Base-by-base conservation (phyloP, 2,113 vertebrate species). In the Lycaon pictus region DNA sequence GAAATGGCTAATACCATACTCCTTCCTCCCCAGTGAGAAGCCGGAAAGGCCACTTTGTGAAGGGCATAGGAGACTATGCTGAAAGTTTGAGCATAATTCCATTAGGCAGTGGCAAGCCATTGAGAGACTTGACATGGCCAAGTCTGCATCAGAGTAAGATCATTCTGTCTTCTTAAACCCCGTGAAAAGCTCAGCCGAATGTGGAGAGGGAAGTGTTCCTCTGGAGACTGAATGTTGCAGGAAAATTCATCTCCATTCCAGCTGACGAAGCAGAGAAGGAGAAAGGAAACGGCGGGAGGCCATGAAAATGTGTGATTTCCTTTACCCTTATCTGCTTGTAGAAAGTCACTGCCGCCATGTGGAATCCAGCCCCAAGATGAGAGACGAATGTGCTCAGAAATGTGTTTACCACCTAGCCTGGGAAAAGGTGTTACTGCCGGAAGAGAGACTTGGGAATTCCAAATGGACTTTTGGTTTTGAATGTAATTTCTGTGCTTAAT, bases 401-500 rank as follows among this genome's bases (percentile, higher is more conserved):
- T 35, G 88, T n/a, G 56, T 83, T 90, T 51, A 29, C 74, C 51
- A 29, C 62, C 60, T 53, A 69, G 65, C 10, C 93, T 55, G 15
- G 6, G 29, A 25, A 77, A 91, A 86, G 71, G 71, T 79, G 35
- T 95, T 67, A 67, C 51, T 1, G 0, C 71, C 10, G 1, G 83
- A 74, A 67, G 56, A 84, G 13, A 92, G 29, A 74, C 32, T 11
- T 88, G 93, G 81, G 81, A 69, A 93, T 94, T 95, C 69, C 91
- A 88, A 67, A 35, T 88, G 63, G 76, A 63, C 37, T 90, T 92
- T 77, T 4, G 10, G 69, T 79, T 84, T 87, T 23, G 8, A 58
- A 23, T 67, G 29, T 29, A 20, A 32, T 92, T 88, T 94, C 84
- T 95, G 84, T 71, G 58, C 90, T 93, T 93, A 86, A 74, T 97